These are phyloP conservation scores for Triops longicaudatus DNA, from an alignment of 1,140 invertebrate genomes.

Conservation along the genomic window DNA sequence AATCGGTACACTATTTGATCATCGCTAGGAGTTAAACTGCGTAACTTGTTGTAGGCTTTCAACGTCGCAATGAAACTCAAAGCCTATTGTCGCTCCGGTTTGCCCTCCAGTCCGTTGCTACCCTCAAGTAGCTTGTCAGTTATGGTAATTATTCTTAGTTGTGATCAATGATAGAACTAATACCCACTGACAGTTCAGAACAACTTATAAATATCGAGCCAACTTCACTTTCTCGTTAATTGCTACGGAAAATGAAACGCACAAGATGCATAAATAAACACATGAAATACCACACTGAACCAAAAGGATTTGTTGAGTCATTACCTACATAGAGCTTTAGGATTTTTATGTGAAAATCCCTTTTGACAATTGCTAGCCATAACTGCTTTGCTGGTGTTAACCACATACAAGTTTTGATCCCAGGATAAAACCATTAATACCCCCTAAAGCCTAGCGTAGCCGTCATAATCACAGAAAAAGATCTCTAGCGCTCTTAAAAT, in stretches of 20 bases:
- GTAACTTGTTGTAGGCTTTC: neutral
- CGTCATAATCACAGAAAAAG: neutral
- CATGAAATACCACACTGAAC: neutral
- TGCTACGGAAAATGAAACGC: neutral
- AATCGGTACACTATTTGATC: neutral
- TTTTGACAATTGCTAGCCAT: neutral
- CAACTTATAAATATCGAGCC: constrained; percentile 1
- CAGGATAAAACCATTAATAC: neutral
- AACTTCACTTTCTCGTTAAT: neutral
- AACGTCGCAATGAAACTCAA: constrained; percentile 1
- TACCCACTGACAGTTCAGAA: neutral
- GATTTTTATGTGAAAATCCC: neutral
- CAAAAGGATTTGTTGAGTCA: neutral
- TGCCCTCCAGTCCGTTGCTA: neutral
- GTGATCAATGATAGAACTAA: constrained; percentile 8
- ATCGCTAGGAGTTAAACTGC: neutral
- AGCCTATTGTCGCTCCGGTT: neutral
- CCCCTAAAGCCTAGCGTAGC: neutral
- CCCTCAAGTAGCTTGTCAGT: neutral
- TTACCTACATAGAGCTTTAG: neutral
- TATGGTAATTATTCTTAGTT: constrained; percentile 9
- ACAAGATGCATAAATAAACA: neutral
- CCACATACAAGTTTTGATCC: neutral
- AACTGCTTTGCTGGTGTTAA: neutral
- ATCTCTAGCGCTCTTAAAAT: neutral